Conservation (phyloP, 64 coral and sea anemone genomes). For the Astreopora myriophthalma region DNA sequence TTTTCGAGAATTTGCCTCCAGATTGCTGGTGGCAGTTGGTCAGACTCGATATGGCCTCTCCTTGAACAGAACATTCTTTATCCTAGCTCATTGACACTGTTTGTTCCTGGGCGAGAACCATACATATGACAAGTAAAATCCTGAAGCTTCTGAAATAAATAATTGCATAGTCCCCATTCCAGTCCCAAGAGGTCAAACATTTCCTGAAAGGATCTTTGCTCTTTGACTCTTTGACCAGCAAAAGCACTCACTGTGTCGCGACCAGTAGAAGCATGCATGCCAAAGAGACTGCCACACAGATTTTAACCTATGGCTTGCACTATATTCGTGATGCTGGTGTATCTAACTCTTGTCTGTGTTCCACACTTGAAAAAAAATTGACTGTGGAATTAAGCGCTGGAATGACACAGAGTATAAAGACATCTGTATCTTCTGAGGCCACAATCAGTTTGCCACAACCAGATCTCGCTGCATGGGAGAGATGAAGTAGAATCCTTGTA, state of each 20-base stretch:
- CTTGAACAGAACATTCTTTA: conserved; percentile 66
- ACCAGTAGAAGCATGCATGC: conserved; percentile 43
- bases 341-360: conserved; percentile 29
- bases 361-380: conserved; percentile 49
- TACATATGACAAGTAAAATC: conserved; percentile 57
- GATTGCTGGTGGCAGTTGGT: conserved; percentile 46
- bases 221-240: conserved; percentile 28
- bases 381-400: conserved; percentile 37
- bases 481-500: conserved; percentile 40
- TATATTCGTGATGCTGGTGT: conserved; percentile 32
- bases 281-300: conserved; percentile 31
- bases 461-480: conserved; percentile 4
- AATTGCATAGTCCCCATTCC: conserved; percentile 41
- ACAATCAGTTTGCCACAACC: conserved; percentile 11
- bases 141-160: conserved; percentile 55
- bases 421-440: conserved; percentile 63
- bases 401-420: conserved; percentile 59
- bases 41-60: conserved; percentile 57
- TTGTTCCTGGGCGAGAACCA: background rate
- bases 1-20: conserved; percentile 52
- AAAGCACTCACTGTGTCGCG: conserved; percentile 60
- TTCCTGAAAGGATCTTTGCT: conserved; percentile 31
- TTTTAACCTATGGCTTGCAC: background rate
- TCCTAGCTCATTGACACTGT: background rate
- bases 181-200: conserved; percentile 38